A percentile compares a stretch with the other conserved stretches of the same genome.
Conservation (phyloP, 2,888 invertebrate genomes). For the Drosophila colorata region DNA sequence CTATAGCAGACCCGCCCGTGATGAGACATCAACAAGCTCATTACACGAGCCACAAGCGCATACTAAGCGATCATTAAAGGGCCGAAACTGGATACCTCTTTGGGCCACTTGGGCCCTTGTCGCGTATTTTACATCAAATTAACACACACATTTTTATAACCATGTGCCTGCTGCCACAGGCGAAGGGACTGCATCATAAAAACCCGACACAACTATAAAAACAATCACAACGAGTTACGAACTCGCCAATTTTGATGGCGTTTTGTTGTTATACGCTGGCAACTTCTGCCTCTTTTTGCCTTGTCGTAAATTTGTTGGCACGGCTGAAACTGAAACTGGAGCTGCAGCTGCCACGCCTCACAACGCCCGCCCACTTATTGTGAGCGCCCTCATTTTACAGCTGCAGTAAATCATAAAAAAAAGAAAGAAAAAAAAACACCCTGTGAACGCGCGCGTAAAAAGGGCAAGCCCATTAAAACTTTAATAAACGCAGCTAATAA, state of each 20-base stretch:
- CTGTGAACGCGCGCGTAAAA: conserved; percentile 49
- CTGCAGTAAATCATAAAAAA: conserved; percentile 70
- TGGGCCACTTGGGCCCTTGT: conserved; percentile 58
- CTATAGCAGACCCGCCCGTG: neutral
- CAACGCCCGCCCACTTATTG: conserved; percentile 36
- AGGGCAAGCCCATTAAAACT: conserved; percentile 71
- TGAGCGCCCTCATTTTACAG: conserved; percentile 64
- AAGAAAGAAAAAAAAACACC: conserved; percentile 31
- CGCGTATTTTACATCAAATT: conserved; percentile 73
- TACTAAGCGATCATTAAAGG: conserved; percentile 55
- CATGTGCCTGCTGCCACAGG: conserved; percentile 27
- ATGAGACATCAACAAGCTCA: conserved; percentile 30
- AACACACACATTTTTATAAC: conserved; percentile 75
- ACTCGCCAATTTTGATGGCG: conserved; percentile 65
- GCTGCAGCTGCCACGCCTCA: conserved; percentile 46
- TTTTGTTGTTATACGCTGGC: conserved; percentile 30
- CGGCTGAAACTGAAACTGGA: conserved; percentile 57
- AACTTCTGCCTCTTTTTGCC: conserved; percentile 21
- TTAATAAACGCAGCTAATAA: conserved; percentile 69
- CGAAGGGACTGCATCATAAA: conserved; percentile 54
- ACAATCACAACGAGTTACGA: conserved; percentile 75
- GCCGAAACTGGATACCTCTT: conserved; percentile 21
- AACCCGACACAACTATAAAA: conserved; percentile 71
- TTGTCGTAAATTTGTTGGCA: conserved; percentile 67
- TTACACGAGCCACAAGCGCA: conserved; percentile 23